A percentile compares a stretch with the other conserved stretches of the same genome.
phyloP scores from a whole-genome alignment of 2,797 vertebrate genomes.

The Cephalopachus bancanus region DNA sequence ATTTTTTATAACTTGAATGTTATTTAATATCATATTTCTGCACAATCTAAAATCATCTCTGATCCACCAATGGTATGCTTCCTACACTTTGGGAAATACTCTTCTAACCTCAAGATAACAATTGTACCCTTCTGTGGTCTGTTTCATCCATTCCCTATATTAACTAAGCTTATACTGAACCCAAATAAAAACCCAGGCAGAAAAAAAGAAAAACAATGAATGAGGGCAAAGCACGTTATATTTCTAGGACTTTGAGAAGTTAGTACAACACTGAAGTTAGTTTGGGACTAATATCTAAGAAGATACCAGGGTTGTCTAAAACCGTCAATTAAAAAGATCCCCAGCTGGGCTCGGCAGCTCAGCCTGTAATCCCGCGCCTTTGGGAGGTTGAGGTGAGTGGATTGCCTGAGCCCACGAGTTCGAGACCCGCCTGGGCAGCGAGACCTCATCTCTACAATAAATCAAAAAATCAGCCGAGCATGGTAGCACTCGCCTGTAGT shows the following conservation, averaged over 20 bases:
- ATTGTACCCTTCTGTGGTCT: background rate
- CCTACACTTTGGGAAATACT: conserved; percentile 67
- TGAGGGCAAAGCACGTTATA: background rate
- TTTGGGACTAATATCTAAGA: background rate
- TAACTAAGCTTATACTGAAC: conserved; percentile 48
- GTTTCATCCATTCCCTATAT: background rate
- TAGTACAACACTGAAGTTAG: background rate
- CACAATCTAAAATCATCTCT: background rate
- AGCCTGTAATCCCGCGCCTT: too few species aligned
- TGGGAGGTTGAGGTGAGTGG: too few species aligned
- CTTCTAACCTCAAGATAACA: conserved; percentile 67
- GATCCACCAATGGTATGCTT: conserved; percentile 25
- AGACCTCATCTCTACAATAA: too few species aligned
- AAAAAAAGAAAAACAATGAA: conserved; percentile 63
- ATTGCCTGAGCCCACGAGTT: too few species aligned
- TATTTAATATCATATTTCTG: background rate
- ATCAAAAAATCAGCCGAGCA: too few species aligned
- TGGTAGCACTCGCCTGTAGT: too few species aligned
- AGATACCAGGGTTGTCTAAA: background rate
- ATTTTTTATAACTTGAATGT: background rate
- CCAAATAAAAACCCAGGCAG: background rate
- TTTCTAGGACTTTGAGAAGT: background rate
- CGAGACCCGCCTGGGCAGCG: too few species aligned
- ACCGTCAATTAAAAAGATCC: background rate
- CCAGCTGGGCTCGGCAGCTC: too few species aligned